Evolutionary conservation across 2,797 vertebrate species (phyloP), one percentile per base, ranked within the genome.

Genomic region (Nyctibius grandis): DNA sequence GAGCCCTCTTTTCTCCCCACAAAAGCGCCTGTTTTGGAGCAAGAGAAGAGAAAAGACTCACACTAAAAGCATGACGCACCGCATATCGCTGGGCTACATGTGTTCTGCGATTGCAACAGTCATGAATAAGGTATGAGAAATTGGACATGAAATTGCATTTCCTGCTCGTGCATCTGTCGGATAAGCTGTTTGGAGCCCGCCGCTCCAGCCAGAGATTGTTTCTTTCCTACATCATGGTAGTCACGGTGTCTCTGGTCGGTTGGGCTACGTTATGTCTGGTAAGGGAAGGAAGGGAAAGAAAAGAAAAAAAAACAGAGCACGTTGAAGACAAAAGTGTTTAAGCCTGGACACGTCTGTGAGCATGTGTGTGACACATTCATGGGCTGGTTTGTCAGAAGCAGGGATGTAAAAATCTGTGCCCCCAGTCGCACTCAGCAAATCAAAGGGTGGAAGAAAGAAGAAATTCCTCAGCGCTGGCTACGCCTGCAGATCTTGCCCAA

Each of bases 81-180:
- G 2, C 9, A 0, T 19, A 33, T 68, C 5, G 0, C 93, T 65
- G 75, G 68, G 72, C 68, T 80, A 61, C 93, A 72, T 26, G 90
- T 91, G 96, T 12, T 83, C 45, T 34, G 74, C 0, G 45, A 93
- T 77, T 1, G 60, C 95, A 96, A 54, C 86, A 83, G 68, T 92
- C 95, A 96, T 40, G 90, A 92, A 31, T 45, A 85, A 89, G 90
- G 91, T 81, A 88, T 95, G 95, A 96, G 95, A 83, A 94, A 92
- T 91, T 93, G 96, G 95, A 97, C 95, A 94, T 85, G 88, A 88
- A 91, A 19, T 19, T 95, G 96, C 86, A 94, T 95, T 96, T 97
- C 96, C 96, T 94, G 72, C 88, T 94, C 91, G 0, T 70, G 94
- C 92, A 92, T 96, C 95, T 94, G 93, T 88, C 11, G 61, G 90